These are phyloP conservation scores for Origma solitaria DNA, from an alignment of 2,113 vertebrate species.

Conservation along the genomic window DNA sequence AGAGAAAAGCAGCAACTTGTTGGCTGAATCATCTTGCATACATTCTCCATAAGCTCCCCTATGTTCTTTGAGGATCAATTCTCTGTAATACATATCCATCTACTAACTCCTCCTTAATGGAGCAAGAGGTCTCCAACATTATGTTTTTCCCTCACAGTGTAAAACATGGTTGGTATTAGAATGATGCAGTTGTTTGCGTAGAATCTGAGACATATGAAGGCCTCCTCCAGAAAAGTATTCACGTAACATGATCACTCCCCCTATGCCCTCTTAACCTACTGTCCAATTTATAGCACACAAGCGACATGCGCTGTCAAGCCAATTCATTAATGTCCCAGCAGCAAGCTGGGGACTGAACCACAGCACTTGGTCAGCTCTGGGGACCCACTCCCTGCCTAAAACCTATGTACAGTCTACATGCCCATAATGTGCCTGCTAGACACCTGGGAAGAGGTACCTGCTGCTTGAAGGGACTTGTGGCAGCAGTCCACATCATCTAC, in stretches of 20 bases:
- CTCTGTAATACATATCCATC: neutral
- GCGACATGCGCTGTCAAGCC: neutral
- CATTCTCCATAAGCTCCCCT: neutral
- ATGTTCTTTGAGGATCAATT: neutral
- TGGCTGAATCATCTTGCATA: neutral
- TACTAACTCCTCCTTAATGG: neutral
- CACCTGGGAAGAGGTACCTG: neutral
- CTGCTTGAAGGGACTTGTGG: neutral
- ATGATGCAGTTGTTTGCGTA: neutral
- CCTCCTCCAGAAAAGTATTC: neutral
- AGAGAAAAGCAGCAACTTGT: neutral
- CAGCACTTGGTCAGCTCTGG: accelerated
- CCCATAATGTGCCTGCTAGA: accelerated
- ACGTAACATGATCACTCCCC: neutral
- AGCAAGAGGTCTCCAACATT: neutral
- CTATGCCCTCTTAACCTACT: neutral
- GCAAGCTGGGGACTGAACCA: neutral
- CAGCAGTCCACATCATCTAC: neutral
- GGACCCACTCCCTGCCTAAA: neutral
- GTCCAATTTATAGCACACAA: neutral
- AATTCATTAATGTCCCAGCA: neutral
- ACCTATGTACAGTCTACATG: neutral
- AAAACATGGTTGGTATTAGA: neutral
- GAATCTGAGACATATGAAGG: neutral
- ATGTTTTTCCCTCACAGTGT: neutral